These are phyloP conservation scores for Gadopsis bispinosus DNA, from an alignment of 2,797 vertebrate species.

Conservation along the genomic window DNA sequence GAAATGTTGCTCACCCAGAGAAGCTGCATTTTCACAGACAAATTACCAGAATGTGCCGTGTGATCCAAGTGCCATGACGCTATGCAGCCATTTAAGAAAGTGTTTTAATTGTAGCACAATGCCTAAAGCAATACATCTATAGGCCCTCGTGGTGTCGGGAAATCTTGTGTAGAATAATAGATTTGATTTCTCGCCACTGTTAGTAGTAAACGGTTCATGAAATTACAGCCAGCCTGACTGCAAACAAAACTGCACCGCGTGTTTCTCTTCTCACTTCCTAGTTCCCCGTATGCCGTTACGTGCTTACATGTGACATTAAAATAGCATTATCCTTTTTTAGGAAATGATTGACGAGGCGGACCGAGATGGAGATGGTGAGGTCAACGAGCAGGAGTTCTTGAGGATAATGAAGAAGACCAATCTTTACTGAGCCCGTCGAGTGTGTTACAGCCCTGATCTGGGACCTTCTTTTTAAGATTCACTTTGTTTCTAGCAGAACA, in stretches of 20 bases:
- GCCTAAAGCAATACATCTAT: not conserved
- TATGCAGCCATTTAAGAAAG: not conserved
- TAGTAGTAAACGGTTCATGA: not conserved
- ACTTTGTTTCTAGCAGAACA: constrained; percentile 7
- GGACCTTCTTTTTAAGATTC: constrained; percentile 19
- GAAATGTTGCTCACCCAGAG: not conserved
- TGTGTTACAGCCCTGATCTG: not conserved
- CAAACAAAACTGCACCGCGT: not conserved
- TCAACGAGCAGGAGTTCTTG: constrained; percentile 94
- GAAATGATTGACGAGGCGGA: constrained; percentile 99
- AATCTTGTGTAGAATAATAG: too few species aligned
- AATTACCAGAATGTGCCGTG: not conserved
- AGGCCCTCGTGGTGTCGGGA: too few species aligned
- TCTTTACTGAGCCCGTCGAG: constrained; percentile 84
- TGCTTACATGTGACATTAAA: not conserved
- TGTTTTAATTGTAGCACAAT: not conserved
- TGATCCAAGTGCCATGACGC: not conserved
- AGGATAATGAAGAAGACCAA: constrained; percentile 96
- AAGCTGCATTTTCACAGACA: not conserved
- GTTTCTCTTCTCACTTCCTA: not conserved
- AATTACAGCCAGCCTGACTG: not conserved
- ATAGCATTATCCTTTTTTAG: constrained; percentile 72
- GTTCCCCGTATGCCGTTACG: not conserved
- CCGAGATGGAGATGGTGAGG: constrained; percentile 93
- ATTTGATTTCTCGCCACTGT: not conserved